Percentiles rank a stretch among this genome's conserved stretches.
These are phyloP conservation scores for Leucopsar rothschildi DNA, from an alignment of 2,113 vertebrate genomes.

Conservation along the genomic window DNA sequence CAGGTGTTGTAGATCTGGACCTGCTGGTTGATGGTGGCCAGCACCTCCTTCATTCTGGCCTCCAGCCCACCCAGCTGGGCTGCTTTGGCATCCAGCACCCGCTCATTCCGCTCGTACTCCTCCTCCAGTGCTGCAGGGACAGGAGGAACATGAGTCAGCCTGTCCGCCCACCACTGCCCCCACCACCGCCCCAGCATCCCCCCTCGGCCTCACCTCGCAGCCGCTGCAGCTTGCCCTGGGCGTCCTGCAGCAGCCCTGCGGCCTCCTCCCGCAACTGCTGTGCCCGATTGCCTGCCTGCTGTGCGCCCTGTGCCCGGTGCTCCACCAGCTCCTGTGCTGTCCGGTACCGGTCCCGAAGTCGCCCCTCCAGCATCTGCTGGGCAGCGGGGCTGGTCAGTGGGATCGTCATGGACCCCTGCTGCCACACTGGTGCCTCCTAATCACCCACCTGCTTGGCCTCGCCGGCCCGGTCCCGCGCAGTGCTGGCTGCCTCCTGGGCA, in stretches of 20 bases:
- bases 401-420: fast-evolving
- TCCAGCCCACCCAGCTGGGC: slow-evolving; percentile 90
- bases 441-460: slow-evolving; percentile 89
- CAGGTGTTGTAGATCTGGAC: slow-evolving; percentile 98
- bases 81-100: slow-evolving; percentile 85
- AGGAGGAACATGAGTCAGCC: neutral
- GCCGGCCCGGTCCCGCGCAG: slow-evolving; percentile 82
- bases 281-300: slow-evolving; percentile 83
- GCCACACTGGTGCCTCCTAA: fast-evolving
- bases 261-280: slow-evolving; percentile 88
- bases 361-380: slow-evolving; percentile 84
- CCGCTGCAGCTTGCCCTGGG: slow-evolving; percentile 86
- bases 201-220: slow-evolving; percentile 78
- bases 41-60: slow-evolving; percentile 90
- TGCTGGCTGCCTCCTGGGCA: slow-evolving; percentile 85
- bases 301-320: slow-evolving; percentile 81
- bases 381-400: fast-evolving
- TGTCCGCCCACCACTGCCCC: fast-evolving
- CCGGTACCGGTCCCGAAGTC: slow-evolving; percentile 84
- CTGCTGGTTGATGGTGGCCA: slow-evolving; percentile 92
- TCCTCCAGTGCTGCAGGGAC: slow-evolving; percentile 82
- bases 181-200: fast-evolving
- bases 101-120: slow-evolving; percentile 88
- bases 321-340: slow-evolving; percentile 85
- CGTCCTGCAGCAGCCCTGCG: slow-evolving; percentile 79